Evolutionary conservation across 1,140 invertebrate species (phyloP).

Genomic region (Drosophila ananassae): DNA sequence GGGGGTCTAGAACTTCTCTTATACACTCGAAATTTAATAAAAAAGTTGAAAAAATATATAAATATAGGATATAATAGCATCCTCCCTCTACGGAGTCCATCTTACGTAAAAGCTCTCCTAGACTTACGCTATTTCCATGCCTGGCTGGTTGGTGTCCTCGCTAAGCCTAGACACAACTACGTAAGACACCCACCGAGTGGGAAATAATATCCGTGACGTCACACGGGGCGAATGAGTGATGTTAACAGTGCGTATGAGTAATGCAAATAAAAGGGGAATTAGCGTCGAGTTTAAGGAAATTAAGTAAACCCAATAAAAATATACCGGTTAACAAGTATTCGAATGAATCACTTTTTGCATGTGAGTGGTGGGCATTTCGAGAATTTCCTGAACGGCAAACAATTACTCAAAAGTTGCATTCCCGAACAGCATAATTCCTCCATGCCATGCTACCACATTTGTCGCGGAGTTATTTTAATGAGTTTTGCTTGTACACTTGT

Average conservation of each 20-base stretch:
- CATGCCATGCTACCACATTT: slow-evolving; percentile 44
- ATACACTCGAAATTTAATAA: too few species aligned
- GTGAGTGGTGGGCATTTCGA: slow-evolving; percentile 3
- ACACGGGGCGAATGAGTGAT: slow-evolving; percentile 31
- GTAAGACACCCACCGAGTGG: slow-evolving; percentile 35
- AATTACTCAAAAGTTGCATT: slow-evolving; percentile 18
- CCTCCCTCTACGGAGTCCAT: neutral
- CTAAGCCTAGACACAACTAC: slow-evolving; percentile 17
- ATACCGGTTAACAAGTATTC: slow-evolving; percentile 3
- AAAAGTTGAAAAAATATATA: neutral
- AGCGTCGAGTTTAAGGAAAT: slow-evolving; percentile 18
- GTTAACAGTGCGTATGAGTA: slow-evolving; percentile 47
- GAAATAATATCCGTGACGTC: neutral
- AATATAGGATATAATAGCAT: neutral
- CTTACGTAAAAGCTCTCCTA: slow-evolving; percentile 5
- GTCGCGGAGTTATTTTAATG: slow-evolving; percentile 68
- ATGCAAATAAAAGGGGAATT: slow-evolving; percentile 46
- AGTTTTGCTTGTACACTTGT: slow-evolving; percentile 47
- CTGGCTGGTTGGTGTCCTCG: slow-evolving; percentile 34
- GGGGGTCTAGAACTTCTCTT: neutral
- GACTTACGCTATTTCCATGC: slow-evolving; percentile 19
- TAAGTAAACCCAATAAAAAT: slow-evolving; percentile 21
- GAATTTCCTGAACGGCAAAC: slow-evolving; percentile 37
- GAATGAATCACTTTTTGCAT: slow-evolving; percentile 34
- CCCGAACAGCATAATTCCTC: slow-evolving; percentile 26